Evolutionary conservation across 1,140 invertebrate genomes (phyloP).

Genomic region (Lordiphosa mommai): DNA sequence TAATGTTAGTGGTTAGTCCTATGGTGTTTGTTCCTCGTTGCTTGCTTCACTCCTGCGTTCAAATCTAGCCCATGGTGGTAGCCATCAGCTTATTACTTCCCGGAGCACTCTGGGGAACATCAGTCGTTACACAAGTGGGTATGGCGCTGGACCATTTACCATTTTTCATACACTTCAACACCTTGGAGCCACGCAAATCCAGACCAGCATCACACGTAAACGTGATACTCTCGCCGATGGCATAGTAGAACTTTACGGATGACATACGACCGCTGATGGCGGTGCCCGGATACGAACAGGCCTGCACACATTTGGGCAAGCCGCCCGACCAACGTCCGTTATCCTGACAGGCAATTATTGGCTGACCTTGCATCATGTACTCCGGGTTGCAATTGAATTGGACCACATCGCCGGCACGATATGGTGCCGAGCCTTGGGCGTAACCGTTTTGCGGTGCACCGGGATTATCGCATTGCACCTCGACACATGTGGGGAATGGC

Average conservation of each 20-base stretch:
- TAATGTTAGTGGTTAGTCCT: neutral
- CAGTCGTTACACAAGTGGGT: constrained; percentile 82
- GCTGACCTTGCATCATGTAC: constrained; percentile 92
- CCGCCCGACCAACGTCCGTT: constrained; percentile 92
- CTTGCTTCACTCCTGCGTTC: neutral
- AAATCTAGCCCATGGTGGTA: constrained; percentile 48
- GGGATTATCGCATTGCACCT: constrained; percentile 88
- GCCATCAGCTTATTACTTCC: constrained; percentile 47
- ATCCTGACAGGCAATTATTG: constrained; percentile 92
- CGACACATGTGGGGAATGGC: constrained; percentile 87
- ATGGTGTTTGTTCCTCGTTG: neutral
- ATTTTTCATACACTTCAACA: constrained; percentile 88
- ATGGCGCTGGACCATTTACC: constrained; percentile 93
- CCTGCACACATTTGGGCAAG: constrained; percentile 90
- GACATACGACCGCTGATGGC: constrained; percentile 92
- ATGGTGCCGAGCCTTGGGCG: constrained; percentile 86
- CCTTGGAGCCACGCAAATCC: constrained; percentile 86
- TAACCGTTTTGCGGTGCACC: constrained; percentile 87
- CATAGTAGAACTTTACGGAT: constrained; percentile 91
- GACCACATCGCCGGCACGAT: constrained; percentile 89
- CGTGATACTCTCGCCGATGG: constrained; percentile 90
- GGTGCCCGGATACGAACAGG: constrained; percentile 91
- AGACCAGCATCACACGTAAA: constrained; percentile 91
- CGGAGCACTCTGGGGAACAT: constrained; percentile 33
- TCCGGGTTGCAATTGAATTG: constrained; percentile 93